phyloP scores from a whole-genome alignment of 1,140 invertebrate species.

The Zaprionus kolodkinae region DNA sequence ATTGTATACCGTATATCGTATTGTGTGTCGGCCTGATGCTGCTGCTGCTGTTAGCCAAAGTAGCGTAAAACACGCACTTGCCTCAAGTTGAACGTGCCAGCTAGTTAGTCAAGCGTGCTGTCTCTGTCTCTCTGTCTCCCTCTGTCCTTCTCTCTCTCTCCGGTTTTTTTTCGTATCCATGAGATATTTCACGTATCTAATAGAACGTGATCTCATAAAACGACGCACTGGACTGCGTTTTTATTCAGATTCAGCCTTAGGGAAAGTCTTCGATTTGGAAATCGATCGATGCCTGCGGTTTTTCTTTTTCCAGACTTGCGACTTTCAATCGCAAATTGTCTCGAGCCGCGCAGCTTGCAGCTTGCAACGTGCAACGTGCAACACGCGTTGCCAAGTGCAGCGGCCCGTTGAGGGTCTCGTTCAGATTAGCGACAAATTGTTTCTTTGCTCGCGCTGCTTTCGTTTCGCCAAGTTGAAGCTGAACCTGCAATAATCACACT shows the following conservation, averaged over 20 bases:
- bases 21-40: not conserved
- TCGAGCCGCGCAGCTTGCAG: slow-evolving; percentile 39
- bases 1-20: slow-evolving; percentile 14
- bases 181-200: slow-evolving; percentile 74
- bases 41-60: slow-evolving; percentile 51
- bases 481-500: slow-evolving; percentile 19
- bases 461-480: slow-evolving; percentile 37
- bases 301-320: slow-evolving; percentile 25
- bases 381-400: slow-evolving; percentile 40
- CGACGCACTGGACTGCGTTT: slow-evolving; percentile 21
- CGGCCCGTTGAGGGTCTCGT: slow-evolving; percentile 31
- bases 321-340: slow-evolving; percentile 74
- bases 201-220: slow-evolving; percentile 79
- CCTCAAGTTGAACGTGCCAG: slow-evolving; percentile 68
- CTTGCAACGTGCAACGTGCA: slow-evolving; percentile 47
- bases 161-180: slow-evolving; percentile 26
- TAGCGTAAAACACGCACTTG: slow-evolving; percentile 77
- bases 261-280: slow-evolving; percentile 70
- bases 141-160: not conserved
- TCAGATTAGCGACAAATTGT: slow-evolving; percentile 73
- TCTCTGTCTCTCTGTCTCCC: slow-evolving; percentile 14
- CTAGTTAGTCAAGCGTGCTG: slow-evolving; percentile 51
- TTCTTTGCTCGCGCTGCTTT: slow-evolving; percentile 49
- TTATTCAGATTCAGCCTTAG: slow-evolving; percentile 20
- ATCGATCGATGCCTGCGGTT: slow-evolving; percentile 51